A percentile compares a stretch with the other conserved stretches of the same genome.
Conservation (phyloP, 2,888 invertebrate genomes). For the Linnaemya vulpina region DNA sequence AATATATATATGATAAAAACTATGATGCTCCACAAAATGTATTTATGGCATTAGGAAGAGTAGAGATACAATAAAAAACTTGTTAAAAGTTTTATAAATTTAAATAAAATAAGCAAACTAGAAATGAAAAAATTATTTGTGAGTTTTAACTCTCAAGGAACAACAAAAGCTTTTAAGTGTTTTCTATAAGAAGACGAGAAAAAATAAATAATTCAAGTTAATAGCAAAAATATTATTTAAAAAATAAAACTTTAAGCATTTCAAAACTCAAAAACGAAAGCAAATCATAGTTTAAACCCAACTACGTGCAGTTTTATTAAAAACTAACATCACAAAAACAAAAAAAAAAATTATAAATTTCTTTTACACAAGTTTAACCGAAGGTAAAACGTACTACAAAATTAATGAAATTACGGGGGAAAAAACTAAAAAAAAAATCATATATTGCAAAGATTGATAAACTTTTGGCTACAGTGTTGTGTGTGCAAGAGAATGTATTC, state of each 20-base stretch:
- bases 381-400: constrained; percentile 47
- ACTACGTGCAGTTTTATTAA: constrained; percentile 55
- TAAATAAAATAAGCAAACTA: neutral
- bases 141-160: neutral
- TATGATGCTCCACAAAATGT: neutral
- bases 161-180: constrained; percentile 11
- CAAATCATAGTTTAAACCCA: constrained; percentile 35
- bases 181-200: neutral
- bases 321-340: constrained; percentile 4
- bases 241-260: constrained; percentile 30
- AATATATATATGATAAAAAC: constrained; percentile 5
- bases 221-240: neutral
- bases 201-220: neutral
- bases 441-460: constrained; percentile 31
- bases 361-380: constrained; percentile 40
- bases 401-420: constrained; percentile 44
- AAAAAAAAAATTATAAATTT: constrained; percentile 42
- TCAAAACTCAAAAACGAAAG: constrained; percentile 9
- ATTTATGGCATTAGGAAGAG: neutral
- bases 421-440: constrained; percentile 15
- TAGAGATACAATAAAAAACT: constrained; percentile 15
- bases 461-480: constrained; percentile 46
- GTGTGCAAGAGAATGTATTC: constrained; percentile 12
- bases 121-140: neutral
- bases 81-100: neutral